phyloP scores from a whole-genome alignment of 2,797 vertebrate genomes.

The Enteromius mattozi region DNA sequence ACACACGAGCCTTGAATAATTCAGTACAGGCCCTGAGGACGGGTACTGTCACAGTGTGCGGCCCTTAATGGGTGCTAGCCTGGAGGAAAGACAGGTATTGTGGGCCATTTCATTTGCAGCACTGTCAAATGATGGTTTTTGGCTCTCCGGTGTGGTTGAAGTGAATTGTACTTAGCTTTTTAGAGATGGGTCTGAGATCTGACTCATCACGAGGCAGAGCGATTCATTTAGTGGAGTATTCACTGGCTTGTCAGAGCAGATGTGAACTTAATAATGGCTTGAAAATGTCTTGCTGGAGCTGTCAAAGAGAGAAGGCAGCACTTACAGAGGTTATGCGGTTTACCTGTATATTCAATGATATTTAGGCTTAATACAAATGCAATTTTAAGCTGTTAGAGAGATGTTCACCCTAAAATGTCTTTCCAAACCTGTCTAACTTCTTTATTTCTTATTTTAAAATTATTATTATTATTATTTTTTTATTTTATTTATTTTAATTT shows the following conservation, averaged over 20 bases:
- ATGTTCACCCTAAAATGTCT: too few species aligned
- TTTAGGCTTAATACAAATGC: background rate
- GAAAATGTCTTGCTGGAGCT: constrained; percentile 31
- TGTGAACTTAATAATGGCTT: constrained; percentile 39
- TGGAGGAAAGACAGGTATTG: constrained; percentile 37
- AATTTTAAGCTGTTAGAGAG: background rate
- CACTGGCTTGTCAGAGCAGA: constrained; percentile 37
- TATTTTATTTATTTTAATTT: too few species aligned
- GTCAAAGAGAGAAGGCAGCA: background rate
- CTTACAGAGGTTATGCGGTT: background rate
- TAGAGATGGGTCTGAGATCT: constrained; percentile 25
- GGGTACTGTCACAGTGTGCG: constrained; percentile 30
- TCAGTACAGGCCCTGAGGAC: constrained; percentile 47
- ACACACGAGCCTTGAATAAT: constrained; percentile 53
- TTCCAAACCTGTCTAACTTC: background rate
- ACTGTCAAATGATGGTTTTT: constrained; percentile 41
- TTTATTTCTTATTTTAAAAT: too few species aligned
- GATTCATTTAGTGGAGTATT: constrained; percentile 40
- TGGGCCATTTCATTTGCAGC: constrained; percentile 48
- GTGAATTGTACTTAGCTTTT: constrained; percentile 30
- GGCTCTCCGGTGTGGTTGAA: constrained; percentile 3
- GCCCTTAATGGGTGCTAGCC: constrained; percentile 48
- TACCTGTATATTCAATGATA: background rate
- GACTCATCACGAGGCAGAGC: constrained; percentile 28
- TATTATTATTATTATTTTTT: too few species aligned